phyloP scores from a whole-genome alignment of 1,140 invertebrate genomes.

The Hormaphis cornu region DNA sequence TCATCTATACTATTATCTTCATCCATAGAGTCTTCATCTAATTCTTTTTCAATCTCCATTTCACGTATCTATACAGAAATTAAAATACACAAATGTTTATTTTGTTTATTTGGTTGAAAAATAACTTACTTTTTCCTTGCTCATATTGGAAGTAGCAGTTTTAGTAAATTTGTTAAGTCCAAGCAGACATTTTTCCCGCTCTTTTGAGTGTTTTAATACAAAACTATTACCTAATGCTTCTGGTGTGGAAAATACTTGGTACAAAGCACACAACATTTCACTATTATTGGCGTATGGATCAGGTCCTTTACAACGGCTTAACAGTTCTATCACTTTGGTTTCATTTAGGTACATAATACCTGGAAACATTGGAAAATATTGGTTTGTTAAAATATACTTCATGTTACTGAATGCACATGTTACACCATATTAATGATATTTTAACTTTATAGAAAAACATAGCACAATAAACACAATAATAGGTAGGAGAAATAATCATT shows the following conservation, averaged over 20 bases:
- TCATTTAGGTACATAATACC: slow-evolving; percentile 49
- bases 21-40: slow-evolving; percentile 63
- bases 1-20: background rate
- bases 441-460: background rate
- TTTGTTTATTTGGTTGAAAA: background rate
- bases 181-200: background rate
- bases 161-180: slow-evolving; percentile 43
- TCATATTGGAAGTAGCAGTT: slow-evolving; percentile 44
- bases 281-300: slow-evolving; percentile 45
- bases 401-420: background rate
- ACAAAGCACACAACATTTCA: slow-evolving; percentile 56
- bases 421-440: background rate
- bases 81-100: background rate
- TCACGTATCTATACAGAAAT: slow-evolving; percentile 42
- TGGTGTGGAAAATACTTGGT: slow-evolving; percentile 61
- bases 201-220: slow-evolving; percentile 41
- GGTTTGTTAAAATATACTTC: background rate
- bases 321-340: slow-evolving; percentile 53
- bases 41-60: slow-evolving; percentile 69
- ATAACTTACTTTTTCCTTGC: slow-evolving; percentile 54
- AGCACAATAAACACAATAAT: background rate
- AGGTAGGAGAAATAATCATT: background rate
- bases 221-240: slow-evolving; percentile 63
- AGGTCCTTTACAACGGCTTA: slow-evolving; percentile 49
- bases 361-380: slow-evolving; percentile 11